phyloP scores from a whole-genome alignment of 2,113 vertebrate genomes.

The Tricholaema leucomelas region DNA sequence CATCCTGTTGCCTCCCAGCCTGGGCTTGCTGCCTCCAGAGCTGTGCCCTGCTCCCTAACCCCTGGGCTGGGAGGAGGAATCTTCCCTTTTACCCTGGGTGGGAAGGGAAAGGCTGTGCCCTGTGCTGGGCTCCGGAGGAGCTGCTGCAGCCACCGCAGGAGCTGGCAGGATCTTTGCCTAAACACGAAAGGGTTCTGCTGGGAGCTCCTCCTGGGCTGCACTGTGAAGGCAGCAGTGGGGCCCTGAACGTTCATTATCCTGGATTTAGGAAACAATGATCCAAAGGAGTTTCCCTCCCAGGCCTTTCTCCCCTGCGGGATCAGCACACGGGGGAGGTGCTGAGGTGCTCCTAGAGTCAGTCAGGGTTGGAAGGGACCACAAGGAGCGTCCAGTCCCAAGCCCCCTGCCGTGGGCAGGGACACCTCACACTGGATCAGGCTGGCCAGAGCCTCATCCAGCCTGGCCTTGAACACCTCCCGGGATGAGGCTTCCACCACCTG shows the following conservation, averaged over 20 bases:
- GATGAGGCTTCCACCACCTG: too few species aligned
- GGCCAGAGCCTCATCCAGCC: too few species aligned
- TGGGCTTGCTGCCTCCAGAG: not conserved
- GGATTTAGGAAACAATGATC: not conserved
- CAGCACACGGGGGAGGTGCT: not conserved
- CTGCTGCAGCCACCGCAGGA: not conserved
- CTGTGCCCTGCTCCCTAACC: too few species aligned
- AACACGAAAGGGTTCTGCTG: not conserved
- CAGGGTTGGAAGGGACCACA: too few species aligned
- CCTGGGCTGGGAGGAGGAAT: too few species aligned
- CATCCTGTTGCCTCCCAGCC: not conserved
- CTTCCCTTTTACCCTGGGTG: too few species aligned
- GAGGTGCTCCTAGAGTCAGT: not conserved
- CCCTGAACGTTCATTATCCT: slow-evolving; percentile 12
- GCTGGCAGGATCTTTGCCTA: not conserved
- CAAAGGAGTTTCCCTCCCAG: not conserved
- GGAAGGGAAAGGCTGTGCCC: not conserved
- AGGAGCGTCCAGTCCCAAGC: too few species aligned
- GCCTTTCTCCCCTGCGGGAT: not conserved
- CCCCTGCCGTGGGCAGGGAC: too few species aligned
- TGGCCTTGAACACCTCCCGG: too few species aligned
- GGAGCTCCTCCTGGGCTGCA: not conserved
- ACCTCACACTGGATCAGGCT: too few species aligned
- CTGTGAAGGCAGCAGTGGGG: not conserved
- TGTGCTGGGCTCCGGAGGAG: not conserved